These are phyloP conservation scores for Bubalus kerabau DNA, from an alignment of 2,113 vertebrate genomes.

Conservation along the genomic window DNA sequence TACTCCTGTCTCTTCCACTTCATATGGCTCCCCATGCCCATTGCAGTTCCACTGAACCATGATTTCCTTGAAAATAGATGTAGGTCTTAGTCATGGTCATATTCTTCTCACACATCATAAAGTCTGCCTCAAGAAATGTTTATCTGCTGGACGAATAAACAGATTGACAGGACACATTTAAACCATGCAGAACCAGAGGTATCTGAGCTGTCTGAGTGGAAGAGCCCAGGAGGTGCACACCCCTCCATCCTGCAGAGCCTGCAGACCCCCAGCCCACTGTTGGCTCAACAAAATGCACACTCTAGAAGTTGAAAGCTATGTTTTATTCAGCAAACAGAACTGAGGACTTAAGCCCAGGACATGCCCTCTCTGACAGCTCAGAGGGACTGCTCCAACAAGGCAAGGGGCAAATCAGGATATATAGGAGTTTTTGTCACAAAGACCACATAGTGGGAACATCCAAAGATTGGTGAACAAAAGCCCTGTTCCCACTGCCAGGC, in stretches of 20 bases:
- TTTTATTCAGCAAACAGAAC: not conserved
- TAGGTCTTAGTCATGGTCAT: not conserved
- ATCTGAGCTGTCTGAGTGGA: conserved; percentile 46
- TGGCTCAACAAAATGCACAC: not conserved
- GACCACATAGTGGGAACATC: not conserved
- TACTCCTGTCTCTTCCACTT: not conserved
- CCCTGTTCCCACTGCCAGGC: not conserved
- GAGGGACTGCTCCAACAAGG: not conserved
- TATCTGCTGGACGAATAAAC: not conserved
- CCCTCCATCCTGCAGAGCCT: not conserved
- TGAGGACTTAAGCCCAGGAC: not conserved
- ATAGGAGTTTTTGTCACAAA: not conserved
- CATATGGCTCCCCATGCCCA: no score
- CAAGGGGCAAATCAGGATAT: not conserved
- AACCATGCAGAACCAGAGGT: conserved; percentile 32
- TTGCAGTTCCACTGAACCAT: not conserved
- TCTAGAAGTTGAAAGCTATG: not conserved
- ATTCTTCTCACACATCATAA: not conserved
- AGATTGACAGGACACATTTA: conserved; percentile 58
- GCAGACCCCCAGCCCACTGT: not conserved
- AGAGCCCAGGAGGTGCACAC: not conserved
- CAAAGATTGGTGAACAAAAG: not conserved
- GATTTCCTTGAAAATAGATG: not conserved
- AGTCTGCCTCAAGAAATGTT: not conserved
- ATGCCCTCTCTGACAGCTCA: not conserved